Conservation (phyloP, 1,140 invertebrate species). For the Hylaeus anthracinus region DNA sequence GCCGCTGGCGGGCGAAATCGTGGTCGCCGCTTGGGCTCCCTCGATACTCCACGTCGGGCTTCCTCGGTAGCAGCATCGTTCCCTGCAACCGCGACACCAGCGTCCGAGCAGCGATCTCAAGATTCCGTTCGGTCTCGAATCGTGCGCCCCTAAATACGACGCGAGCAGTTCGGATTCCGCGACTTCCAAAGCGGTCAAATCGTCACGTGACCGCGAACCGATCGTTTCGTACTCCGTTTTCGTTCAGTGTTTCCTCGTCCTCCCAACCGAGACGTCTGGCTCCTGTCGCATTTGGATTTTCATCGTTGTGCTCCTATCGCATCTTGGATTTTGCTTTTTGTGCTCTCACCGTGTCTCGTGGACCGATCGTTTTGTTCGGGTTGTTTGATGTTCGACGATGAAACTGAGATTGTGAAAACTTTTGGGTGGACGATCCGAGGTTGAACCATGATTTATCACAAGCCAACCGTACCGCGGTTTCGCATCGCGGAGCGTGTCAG, state of each 20-base stretch:
- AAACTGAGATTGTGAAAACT: neutral
- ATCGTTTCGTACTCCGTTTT: slow-evolving; percentile 8
- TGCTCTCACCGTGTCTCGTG: too few relatives aligned
- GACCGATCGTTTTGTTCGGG: too few relatives aligned
- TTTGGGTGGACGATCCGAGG: neutral
- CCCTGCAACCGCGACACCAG: slow-evolving; percentile 27
- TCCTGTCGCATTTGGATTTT: too few relatives aligned
- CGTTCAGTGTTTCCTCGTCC: neutral
- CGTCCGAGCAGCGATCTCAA: slow-evolving; percentile 10
- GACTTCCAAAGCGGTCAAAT: slow-evolving; percentile 52
- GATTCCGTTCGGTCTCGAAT: slow-evolving; percentile 25
- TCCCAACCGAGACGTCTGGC: too few relatives aligned
- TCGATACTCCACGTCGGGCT: slow-evolving; percentile 68
- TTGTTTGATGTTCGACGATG: neutral
- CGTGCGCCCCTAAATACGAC: slow-evolving; percentile 30
- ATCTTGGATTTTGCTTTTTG: too few relatives aligned
- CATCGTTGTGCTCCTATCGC: too few relatives aligned
- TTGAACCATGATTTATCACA: slow-evolving; percentile 77
- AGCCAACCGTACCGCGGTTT: slow-evolving; percentile 78
- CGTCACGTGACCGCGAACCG: neutral
- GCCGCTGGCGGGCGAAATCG: slow-evolving; percentile 52
- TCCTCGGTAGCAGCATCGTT: slow-evolving; percentile 65
- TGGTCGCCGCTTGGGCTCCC: slow-evolving; percentile 36
- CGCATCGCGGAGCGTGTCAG: slow-evolving; percentile 78
- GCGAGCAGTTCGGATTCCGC: slow-evolving; percentile 34